These are phyloP conservation scores for Epistrophe eligans DNA, from an alignment of 2,888 invertebrate species.

Conservation along the genomic window DNA sequence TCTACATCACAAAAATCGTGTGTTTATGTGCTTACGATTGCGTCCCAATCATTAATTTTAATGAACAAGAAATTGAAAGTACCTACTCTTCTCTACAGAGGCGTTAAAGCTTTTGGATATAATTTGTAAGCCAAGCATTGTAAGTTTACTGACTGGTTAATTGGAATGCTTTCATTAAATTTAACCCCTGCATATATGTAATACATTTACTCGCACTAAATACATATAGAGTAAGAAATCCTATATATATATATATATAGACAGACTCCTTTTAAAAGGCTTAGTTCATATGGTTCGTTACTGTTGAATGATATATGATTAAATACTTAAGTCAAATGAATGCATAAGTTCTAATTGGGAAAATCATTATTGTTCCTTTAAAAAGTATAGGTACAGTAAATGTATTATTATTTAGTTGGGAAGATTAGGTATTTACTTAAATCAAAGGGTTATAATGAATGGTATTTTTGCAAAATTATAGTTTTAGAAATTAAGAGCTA, in stretches of 20 bases:
- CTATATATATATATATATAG: background rate
- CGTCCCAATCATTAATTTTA: constrained; percentile 70
- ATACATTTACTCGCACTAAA: too few relatives aligned
- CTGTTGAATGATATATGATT: constrained; percentile 18
- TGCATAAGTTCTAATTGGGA: background rate
- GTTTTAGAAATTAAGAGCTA: background rate
- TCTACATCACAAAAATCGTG: background rate
- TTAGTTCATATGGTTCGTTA: constrained; percentile 31
- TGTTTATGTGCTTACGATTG: constrained; percentile 24
- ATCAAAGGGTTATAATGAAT: background rate
- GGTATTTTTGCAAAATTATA: background rate
- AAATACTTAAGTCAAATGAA: constrained; percentile 16
- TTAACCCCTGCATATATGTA: background rate
- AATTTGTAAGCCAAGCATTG: constrained; percentile 38
- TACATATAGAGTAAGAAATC: constrained; percentile 16
- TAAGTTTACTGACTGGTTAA: constrained; percentile 36
- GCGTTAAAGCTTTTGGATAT: constrained; percentile 32
- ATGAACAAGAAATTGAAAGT: constrained; percentile 59
- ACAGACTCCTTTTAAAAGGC: background rate
- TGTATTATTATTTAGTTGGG: background rate
- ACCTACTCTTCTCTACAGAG: constrained; percentile 3
- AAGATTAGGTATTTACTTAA: background rate
- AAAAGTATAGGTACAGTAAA: background rate
- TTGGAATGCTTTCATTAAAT: constrained; percentile 41
- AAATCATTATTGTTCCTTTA: background rate